phyloP scores from a whole-genome alignment of 2,888 invertebrate species.

The Teinopalpus imperialis region DNA sequence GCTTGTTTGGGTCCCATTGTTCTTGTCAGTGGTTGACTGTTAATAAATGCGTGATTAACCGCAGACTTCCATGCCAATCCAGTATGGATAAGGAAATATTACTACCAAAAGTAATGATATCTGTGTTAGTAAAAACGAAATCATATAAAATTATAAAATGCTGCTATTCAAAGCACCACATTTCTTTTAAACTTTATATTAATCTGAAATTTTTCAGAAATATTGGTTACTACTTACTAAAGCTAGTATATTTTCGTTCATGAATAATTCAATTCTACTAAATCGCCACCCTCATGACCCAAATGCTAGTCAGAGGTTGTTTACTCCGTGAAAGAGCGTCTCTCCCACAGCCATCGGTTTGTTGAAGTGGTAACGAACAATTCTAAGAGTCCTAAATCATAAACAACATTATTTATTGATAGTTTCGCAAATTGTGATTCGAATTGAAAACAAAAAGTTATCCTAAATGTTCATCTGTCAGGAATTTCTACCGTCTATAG shows the following conservation, averaged over 20 bases:
- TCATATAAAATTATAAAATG: too few species aligned
- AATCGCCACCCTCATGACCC: conserved; percentile 17
- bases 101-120: too few species aligned
- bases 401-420: conserved; percentile 19
- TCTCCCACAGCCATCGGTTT: conserved; percentile 14
- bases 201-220: too few species aligned
- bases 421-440: conserved; percentile 12
- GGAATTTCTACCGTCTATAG: not conserved
- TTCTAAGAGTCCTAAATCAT: conserved; percentile 18
- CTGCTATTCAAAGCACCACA: too few species aligned
- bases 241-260: conserved; percentile 7
- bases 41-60: too few species aligned
- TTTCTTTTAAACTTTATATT: too few species aligned
- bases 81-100: too few species aligned
- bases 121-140: too few species aligned
- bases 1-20: too few species aligned
- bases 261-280: conserved; percentile 20
- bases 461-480: not conserved
- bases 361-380: conserved; percentile 16
- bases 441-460: conserved; percentile 12
- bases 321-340: conserved; percentile 18
- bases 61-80: too few species aligned
- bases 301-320: conserved; percentile 11
- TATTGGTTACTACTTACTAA: too few species aligned
- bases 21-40: too few species aligned